A percentile compares a stretch with the other conserved stretches of the same genome.
Conservation (phyloP, 35 echinoderm and acorn worm species). For the Lytechinus pictus region DNA sequence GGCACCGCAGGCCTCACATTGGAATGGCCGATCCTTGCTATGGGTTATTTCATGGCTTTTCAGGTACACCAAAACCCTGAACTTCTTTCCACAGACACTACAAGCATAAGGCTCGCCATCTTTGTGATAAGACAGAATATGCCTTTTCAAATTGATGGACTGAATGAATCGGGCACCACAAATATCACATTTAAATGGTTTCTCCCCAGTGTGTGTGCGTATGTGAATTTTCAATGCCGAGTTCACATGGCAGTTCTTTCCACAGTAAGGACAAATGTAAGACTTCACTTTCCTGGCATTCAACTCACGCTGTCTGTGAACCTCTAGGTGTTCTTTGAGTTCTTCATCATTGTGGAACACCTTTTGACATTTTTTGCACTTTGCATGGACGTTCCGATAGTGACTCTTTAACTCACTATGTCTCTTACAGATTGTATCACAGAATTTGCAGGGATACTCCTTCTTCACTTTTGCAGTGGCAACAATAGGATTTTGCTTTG, state of each 20-base stretch:
- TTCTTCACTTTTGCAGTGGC: conserved; percentile 42
- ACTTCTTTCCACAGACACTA: conserved; percentile 83
- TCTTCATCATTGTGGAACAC: conserved; percentile 59
- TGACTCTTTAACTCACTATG: conserved; percentile 65
- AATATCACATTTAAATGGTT: conserved; percentile 80
- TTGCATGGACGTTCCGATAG: conserved; percentile 60
- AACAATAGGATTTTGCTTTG: conserved; percentile 20
- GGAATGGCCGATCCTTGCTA: conserved; percentile 83
- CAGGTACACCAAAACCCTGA: conserved; percentile 87
- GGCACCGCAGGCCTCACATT: conserved; percentile 89
- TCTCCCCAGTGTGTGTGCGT: conserved; percentile 88
- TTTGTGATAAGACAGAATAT: conserved; percentile 83
- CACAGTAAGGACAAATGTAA: conserved; percentile 83
- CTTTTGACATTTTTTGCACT: conserved; percentile 78
- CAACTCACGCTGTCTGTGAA: conserved; percentile 61
- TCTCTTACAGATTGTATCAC: conserved; percentile 54
- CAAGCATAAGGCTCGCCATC: conserved; percentile 79
- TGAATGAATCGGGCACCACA: conserved; percentile 83
- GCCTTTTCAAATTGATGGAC: conserved; percentile 84
- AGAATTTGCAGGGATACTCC: conserved; percentile 76
- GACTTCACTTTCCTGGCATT: conserved; percentile 36
- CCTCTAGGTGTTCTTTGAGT: conserved; percentile 63
- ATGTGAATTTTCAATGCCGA: conserved; percentile 84
- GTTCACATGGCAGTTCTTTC: conserved; percentile 74
- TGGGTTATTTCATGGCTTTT: conserved; percentile 92